These are phyloP conservation scores for Thamnaconus septentrionalis DNA, from an alignment of 2,113 vertebrate species.

Conservation along the genomic window DNA sequence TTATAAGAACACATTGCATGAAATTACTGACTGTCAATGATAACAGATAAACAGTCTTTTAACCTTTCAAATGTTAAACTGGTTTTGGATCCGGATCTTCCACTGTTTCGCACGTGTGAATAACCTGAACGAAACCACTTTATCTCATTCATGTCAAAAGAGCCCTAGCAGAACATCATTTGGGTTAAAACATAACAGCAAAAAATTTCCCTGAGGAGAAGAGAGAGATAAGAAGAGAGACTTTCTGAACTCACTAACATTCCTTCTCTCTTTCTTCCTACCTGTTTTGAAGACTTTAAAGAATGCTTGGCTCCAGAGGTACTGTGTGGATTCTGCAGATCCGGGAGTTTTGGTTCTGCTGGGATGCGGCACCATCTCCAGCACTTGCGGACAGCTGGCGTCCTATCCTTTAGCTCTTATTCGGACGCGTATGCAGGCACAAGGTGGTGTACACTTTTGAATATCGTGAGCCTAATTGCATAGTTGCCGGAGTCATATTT, in stretches of 20 bases:
- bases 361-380: slow-evolving; percentile 88
- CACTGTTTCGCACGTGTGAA: too few relatives aligned
- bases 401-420: slow-evolving; percentile 90
- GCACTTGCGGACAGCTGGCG: slow-evolving; percentile 90
- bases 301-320: slow-evolving; percentile 85
- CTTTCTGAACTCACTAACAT: background rate
- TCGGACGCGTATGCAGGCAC: slow-evolving; percentile 93
- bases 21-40: too few relatives aligned
- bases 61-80: too few relatives aligned
- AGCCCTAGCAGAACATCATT: too few relatives aligned
- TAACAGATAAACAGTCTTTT: too few relatives aligned
- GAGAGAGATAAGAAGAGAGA: background rate
- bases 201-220: too few relatives aligned
- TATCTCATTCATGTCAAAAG: too few relatives aligned
- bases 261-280: background rate
- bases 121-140: too few relatives aligned
- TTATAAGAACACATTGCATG: too few relatives aligned
- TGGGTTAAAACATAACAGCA: too few relatives aligned
- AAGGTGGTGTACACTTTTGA: slow-evolving; percentile 73
- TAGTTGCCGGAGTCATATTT: too few relatives aligned
- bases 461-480: background rate
- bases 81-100: too few relatives aligned
- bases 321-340: slow-evolving; percentile 83
- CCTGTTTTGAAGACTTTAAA: slow-evolving; percentile 81
- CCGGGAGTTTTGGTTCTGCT: slow-evolving; percentile 87